Evolutionary conservation across 1,140 invertebrate genomes (phyloP), one percentile per base, ranked within the genome.

Genomic region (Caenorhabditis remanei): DNA sequence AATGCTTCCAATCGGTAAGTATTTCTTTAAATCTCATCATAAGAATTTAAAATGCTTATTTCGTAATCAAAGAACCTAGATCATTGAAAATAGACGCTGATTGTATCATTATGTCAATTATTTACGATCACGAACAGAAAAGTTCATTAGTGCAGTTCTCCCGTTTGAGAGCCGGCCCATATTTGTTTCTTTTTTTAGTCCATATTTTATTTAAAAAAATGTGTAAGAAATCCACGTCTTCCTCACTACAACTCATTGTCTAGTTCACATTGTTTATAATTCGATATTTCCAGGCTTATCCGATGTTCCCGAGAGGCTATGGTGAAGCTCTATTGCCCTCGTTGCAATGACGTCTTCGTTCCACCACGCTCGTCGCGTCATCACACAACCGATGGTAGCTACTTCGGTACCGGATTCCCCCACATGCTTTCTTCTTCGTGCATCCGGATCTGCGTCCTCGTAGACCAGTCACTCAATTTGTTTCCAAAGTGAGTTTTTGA

Each of bases 351-450:
- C 94, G 97, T 99, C 67, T 85, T 85, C 94, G 98, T 97, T 90
- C 98, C 98, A n/a, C n/a, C n/a, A 75, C 99, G 99, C 94, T 99
- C 97, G 41, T 97, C 97, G n/a, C 95, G 98, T 87, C 97, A 99
- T 94, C 98, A 98, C 98, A 99, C 93, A 99, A n/a, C 97, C 4
- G 98, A 99, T 94, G 98, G 98, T 7, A 79, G 67, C 21, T 99
- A 99, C 94, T 99, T 99, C 94, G 98, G 98, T 88, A 99, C 98
- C 86, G 98, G 98, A 85, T 99, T 99, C 94, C 98, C 98, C 90
- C 98, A 99, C 93, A 99, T 99, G 98, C 94, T 99, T 63, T n/a
- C n/a, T 99, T 99, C 93, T 99, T 99, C 97, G 98, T 99, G 90
- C 98, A 99, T 94, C 98, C 98, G 11, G 98, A 99, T 94, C 98